A percentile compares a stretch with the other conserved stretches of the same genome.
These are phyloP conservation scores for Microvelia longipes DNA, from an alignment of 1,140 invertebrate genomes.

Conservation along the genomic window DNA sequence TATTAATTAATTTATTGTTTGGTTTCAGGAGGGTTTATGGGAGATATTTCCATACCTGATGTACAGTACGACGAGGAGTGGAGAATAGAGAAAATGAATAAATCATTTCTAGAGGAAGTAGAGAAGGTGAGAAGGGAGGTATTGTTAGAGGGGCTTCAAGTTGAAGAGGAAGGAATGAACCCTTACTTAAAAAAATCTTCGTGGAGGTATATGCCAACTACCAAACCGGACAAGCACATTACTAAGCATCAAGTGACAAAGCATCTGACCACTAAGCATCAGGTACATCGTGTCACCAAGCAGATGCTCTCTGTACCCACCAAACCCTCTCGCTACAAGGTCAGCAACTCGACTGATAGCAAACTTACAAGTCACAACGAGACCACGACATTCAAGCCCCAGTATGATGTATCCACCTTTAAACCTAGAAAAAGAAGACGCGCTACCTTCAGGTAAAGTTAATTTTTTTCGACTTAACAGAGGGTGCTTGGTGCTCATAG, in stretches of 20 bases:
- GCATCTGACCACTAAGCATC: background rate
- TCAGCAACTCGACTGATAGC: too few species aligned
- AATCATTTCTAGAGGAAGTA: constrained; percentile 40
- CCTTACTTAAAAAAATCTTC: constrained; percentile 31
- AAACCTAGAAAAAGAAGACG: too few species aligned
- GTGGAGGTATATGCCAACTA: too few species aligned
- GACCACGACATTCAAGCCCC: too few species aligned
- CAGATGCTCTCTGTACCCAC: too few species aligned
- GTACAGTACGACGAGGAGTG: constrained; percentile 18
- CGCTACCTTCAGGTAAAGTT: too few species aligned
- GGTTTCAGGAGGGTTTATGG: constrained; percentile 19
- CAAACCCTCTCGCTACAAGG: too few species aligned
- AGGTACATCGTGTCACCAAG: constrained; percentile 9
- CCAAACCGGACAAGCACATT: background rate
- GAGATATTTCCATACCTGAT: constrained; percentile 22
- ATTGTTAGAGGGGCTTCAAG: constrained; percentile 56
- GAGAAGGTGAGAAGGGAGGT: constrained; percentile 63
- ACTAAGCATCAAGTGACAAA: background rate
- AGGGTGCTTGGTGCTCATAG: too few species aligned
- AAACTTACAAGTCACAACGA: too few species aligned
- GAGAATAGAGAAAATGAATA: constrained; percentile 13
- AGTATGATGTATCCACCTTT: too few species aligned
- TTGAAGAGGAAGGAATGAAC: constrained; percentile 62
- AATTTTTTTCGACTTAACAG: too few species aligned
- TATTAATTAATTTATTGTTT: too few species aligned